A percentile compares a stretch with the other conserved stretches of the same genome.
These are phyloP conservation scores for Nannoperca australis DNA, from an alignment of 2,797 vertebrate genomes.

Conservation along the genomic window DNA sequence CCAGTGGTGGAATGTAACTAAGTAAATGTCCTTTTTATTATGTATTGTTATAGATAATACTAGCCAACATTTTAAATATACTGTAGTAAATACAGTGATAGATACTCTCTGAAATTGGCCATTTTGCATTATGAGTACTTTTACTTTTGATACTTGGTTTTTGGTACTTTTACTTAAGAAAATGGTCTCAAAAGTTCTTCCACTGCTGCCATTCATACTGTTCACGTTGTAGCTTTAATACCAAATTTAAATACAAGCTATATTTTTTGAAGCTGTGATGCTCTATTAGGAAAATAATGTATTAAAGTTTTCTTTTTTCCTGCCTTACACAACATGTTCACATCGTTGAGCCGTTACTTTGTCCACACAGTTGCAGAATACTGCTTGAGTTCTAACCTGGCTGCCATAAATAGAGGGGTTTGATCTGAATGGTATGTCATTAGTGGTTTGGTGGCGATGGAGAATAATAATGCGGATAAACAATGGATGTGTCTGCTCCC, in stretches of 20 bases:
- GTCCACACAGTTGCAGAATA: conserved; percentile 24
- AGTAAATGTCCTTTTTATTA: background rate
- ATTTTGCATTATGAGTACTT: background rate
- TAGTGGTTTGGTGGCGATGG: conserved; percentile 51
- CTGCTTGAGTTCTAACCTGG: conserved; percentile 21
- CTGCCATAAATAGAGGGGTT: conserved; percentile 48
- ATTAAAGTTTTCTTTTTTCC: background rate
- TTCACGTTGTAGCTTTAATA: background rate
- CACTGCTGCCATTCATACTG: background rate
- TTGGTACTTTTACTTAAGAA: background rate
- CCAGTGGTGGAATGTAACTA: background rate
- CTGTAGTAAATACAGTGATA: no score
- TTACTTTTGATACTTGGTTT: background rate
- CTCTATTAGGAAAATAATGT: background rate
- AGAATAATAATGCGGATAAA: conserved; percentile 65
- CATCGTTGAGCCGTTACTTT: conserved; percentile 37
- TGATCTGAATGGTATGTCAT: conserved; percentile 61
- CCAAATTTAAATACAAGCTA: background rate
- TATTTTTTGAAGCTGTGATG: background rate
- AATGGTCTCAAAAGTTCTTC: background rate
- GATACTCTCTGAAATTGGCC: no score
- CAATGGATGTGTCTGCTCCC: conserved; percentile 52
- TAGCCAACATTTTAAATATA: background rate
- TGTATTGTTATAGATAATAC: background rate
- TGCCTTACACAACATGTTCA: background rate